Evolutionary conservation across 1,140 invertebrate genomes (phyloP), one percentile per base, ranked within the genome.

Genomic region (Drosophila guanche): DNA sequence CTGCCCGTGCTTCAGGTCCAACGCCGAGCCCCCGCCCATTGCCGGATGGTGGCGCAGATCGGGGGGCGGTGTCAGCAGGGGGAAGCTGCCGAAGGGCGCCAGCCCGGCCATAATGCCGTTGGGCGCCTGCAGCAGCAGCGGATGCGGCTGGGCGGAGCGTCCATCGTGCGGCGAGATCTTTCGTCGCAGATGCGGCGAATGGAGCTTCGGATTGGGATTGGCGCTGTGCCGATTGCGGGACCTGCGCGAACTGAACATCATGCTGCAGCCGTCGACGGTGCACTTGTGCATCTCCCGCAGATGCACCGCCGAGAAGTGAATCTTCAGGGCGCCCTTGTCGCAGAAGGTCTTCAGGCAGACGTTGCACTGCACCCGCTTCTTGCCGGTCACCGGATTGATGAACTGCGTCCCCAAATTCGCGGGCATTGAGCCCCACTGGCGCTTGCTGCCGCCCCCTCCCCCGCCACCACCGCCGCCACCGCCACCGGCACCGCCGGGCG

Each of bases 251-350:
- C 98, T 99, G 91, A 99, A 99, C 97, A 99, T 99, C 97, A 99
- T 99, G 90, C 97, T 99, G 92, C 99, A 99, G 0, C 99, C 98
- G 84, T 98, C 96, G 0, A 99, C 98, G 0, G 98, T 99, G 91
- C 99, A 99, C 91, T 98, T 98, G 92, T 99, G 99, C 98, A 99
- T 99, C 93, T 99, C 99, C 16, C 97, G 94, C 58, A 99, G 92
- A 92, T 99, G 99, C 5, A 99, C 99, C 0, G 99, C 99, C 47
- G 98, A 99, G 90, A 99, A 99, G 91, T 99, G 99, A 22, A 99
- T 99, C 92, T 99, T 99, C 1, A 99, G 93, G 0, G 99, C 99
- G 54, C 98, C 98, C 93, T 99, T 99, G 93, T 99, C 99, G 93
- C 99, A 99, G 92, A 99, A 99, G 27, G 98, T 99, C 92, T 99